Base-by-base conservation (phyloP, 2,888 invertebrate genomes). In the Dichetophora obliterata region DNA sequence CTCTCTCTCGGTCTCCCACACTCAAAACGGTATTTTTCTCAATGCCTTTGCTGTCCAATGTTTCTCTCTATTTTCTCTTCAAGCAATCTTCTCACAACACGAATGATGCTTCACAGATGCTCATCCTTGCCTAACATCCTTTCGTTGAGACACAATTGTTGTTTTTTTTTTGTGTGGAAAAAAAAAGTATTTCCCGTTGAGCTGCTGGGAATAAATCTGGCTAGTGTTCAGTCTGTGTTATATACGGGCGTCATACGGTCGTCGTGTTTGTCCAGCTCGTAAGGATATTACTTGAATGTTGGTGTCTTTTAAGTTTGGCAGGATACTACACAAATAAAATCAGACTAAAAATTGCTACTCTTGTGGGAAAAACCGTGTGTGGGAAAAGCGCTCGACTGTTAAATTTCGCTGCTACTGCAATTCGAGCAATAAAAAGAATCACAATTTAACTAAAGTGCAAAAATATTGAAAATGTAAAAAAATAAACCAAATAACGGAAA, bases 161-260 rank as follows among this genome's bases (percentile, higher is more conserved):
- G 11, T 11, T 43, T 69, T 16, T 27, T 24, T 61, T 19, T 5
- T 0, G 2, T n/a, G n/a, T n/a, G n/a, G n/a, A n/a, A n/a, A n/a
- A n/a, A n/a, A n/a, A 14, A 19, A 14, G 14, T 24, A 9, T 66
- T 73, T 61, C 31, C 63, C 27, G 48, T 54, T 74, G 19, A 48
- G 22, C 85, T 85, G 82, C 84, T 83, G 82, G 84, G 86, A 84
- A 88, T 85, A 86, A 86, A 86, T 85, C 85, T 84, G 82, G 82
- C 82, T 80, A 82, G 31, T 31, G 50, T 85, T 87, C 86, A 89
- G 89, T 89, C 88, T 88, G 87, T 87, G 86, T 87, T 86, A 85
- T 82, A 86, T 84, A 87, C 89, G 89, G 88, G 89, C 89, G 88
- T 88, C 84, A 88, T 86, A 86, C 86, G 87, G 88, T 89, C 86